phyloP scores from a whole-genome alignment of 2,113 vertebrate genomes.

The Psammodynastes pulverulentus region DNA sequence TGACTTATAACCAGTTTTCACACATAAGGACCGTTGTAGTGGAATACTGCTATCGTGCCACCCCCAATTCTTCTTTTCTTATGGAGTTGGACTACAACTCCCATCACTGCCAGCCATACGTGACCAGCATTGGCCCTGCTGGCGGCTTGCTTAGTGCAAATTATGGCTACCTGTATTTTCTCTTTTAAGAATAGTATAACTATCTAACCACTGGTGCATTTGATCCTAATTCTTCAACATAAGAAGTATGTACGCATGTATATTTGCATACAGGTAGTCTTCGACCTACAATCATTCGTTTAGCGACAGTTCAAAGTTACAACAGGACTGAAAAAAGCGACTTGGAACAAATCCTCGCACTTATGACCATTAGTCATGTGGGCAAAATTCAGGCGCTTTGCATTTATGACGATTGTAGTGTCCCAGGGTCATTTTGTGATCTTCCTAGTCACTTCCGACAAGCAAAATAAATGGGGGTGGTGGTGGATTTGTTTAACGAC shows the following conservation, averaged over 20 bases:
- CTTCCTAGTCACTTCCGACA: background rate
- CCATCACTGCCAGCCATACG: too few species aligned
- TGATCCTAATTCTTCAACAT: background rate
- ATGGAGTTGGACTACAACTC: too few species aligned
- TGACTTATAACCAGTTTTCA: too few species aligned
- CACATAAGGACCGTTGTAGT: too few species aligned
- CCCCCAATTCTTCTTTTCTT: too few species aligned
- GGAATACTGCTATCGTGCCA: too few species aligned
- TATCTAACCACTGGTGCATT: background rate
- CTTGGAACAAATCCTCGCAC: background rate
- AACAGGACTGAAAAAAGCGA: background rate
- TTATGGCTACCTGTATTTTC: background rate
- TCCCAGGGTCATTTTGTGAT: background rate
- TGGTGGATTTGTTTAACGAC: background rate
- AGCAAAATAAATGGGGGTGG: too few species aligned
- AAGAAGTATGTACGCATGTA: background rate
- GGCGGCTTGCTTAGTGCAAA: too few species aligned
- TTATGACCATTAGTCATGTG: background rate
- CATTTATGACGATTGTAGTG: background rate
- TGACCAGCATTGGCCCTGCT: too few species aligned
- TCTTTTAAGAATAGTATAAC: background rate
- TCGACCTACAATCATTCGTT: background rate
- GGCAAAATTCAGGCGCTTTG: background rate
- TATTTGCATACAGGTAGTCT: background rate
- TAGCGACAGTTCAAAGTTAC: background rate